Evolutionary conservation across 2,113 vertebrate species (phyloP).

Genomic region (Oplegnathus fasciatus): DNA sequence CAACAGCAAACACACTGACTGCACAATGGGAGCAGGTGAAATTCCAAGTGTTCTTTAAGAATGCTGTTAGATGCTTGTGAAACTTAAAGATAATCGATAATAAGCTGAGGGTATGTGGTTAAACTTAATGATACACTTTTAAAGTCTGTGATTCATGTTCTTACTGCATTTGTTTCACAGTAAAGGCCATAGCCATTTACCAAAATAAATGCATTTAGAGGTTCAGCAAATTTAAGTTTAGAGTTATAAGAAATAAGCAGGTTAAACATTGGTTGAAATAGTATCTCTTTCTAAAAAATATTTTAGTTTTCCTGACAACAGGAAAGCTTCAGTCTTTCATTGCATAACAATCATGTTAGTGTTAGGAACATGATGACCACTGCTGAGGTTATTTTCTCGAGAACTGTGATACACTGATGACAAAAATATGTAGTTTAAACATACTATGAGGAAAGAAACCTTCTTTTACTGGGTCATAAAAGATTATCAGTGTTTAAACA

Average conservation of each 20-base stretch:
- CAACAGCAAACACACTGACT: slow-evolving; percentile 72
- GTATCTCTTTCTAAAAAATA: not conserved
- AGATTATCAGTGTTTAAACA: not conserved
- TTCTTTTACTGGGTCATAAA: not conserved
- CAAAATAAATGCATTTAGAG: not conserved
- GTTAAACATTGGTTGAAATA: not conserved
- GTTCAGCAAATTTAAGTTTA: not conserved
- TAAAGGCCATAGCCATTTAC: not conserved
- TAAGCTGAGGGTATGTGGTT: slow-evolving; percentile 48
- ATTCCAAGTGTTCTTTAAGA: slow-evolving; percentile 65
- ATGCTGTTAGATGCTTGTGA: slow-evolving; percentile 49
- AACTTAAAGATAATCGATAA: slow-evolving; percentile 69
- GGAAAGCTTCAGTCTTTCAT: not conserved
- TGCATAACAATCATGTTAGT: not conserved
- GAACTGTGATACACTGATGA: not conserved
- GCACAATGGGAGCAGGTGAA: slow-evolving; percentile 61
- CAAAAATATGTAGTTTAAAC: not conserved
- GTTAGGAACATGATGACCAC: not conserved
- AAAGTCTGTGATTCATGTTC: slow-evolving; percentile 41
- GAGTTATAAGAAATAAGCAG: not conserved
- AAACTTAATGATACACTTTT: slow-evolving; percentile 58
- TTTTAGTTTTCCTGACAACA: not conserved
- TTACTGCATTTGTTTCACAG: slow-evolving; percentile 19
- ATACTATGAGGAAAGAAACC: not conserved
- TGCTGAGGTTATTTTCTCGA: not conserved